phyloP scores from a whole-genome alignment of 2,113 vertebrate species.

The Cinclus mexicanus region DNA sequence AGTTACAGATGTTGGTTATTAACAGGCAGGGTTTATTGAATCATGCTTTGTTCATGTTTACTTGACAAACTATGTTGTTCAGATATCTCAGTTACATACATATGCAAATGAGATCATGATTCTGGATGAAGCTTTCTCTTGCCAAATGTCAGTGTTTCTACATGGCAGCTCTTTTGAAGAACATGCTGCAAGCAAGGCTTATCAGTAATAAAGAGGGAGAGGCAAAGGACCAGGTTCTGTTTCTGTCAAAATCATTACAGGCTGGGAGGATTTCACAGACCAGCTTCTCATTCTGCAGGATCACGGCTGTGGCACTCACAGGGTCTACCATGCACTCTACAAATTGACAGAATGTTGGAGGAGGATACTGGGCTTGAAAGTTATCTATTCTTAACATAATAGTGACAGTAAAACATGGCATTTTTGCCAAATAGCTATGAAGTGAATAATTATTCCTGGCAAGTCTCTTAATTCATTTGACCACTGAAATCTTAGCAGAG shows the following conservation, averaged over 20 bases:
- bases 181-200: neutral
- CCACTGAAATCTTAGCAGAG: neutral
- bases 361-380: neutral
- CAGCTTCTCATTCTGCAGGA: neutral
- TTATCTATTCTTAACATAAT: neutral
- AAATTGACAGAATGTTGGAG: neutral
- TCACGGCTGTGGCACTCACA: neutral
- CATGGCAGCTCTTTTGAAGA: neutral
- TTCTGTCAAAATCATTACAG: neutral
- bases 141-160: neutral
- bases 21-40: neutral
- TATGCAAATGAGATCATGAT: neutral
- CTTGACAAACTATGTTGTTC: neutral
- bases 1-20: neutral
- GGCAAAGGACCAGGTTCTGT: neutral
- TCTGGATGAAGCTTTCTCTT: conserved; percentile 12
- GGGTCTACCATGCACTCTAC: neutral
- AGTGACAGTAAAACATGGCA: neutral
- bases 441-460: neutral
- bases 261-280: neutral
- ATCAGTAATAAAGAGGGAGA: neutral
- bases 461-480: neutral
- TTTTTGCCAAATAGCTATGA: neutral
- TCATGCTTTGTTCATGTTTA: neutral
- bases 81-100: neutral